Percentiles rank a stretch among this genome's conserved stretches.
Evolutionary conservation across 2,797 vertebrate genomes (phyloP).

Genomic region (Psittacula derbiana): DNA sequence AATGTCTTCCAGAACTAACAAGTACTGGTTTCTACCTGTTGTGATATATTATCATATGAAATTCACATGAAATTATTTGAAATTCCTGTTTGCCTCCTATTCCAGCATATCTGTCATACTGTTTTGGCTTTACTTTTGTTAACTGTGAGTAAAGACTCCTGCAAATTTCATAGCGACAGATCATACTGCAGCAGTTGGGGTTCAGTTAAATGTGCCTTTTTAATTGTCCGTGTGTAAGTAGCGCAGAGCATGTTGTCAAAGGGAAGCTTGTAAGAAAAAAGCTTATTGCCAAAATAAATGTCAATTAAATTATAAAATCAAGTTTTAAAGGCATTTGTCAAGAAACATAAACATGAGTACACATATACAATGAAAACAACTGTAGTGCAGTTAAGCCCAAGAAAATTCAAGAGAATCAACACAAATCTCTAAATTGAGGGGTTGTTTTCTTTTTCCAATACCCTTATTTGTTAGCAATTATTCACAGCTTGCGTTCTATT

Average conservation of each 20-base stretch:
- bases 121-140: conserved; percentile 38
- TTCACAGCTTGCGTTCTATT: not conserved
- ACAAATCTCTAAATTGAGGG: not conserved
- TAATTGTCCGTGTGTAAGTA: conserved; percentile 67
- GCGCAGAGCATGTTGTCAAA: conserved; percentile 50
- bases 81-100: conserved; percentile 8
- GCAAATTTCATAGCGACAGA: conserved; percentile 49
- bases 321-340: conserved; percentile 54
- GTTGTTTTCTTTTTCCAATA: not conserved
- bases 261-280: conserved; percentile 46
- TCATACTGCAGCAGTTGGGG: conserved; percentile 38
- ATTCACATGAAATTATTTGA: not conserved
- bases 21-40: not conserved
- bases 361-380: not conserved
- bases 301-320: conserved; percentile 40
- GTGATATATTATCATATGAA: not conserved
- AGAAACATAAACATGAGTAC: not conserved
- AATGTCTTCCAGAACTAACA: not conserved
- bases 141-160: conserved; percentile 46
- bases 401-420: not conserved
- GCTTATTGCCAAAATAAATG: conserved; percentile 63
- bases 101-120: not conserved
- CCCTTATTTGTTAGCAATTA: not conserved
- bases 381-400: not conserved
- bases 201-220: conserved; percentile 60